Percentiles rank a stretch among this genome's conserved stretches.
These are phyloP conservation scores for Urocitellus parryii DNA, from an alignment of 2,113 vertebrate genomes.

Conservation along the genomic window DNA sequence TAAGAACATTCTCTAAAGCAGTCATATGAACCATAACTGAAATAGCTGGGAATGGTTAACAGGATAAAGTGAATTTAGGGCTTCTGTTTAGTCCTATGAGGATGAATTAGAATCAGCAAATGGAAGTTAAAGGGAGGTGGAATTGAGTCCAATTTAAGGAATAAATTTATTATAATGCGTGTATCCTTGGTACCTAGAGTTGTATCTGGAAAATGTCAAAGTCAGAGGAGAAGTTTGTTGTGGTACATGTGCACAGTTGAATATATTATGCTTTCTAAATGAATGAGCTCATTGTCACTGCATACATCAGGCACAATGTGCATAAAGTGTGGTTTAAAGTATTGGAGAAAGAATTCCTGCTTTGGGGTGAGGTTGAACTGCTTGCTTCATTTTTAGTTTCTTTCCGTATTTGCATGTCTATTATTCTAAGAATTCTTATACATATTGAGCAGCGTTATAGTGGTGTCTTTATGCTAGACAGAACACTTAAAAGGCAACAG, in stretches of 20 bases:
- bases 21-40: neutral
- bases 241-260: constrained; percentile 1
- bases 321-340: constrained; percentile 1
- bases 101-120: neutral
- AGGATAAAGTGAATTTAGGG: neutral
- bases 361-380: neutral
- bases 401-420: neutral
- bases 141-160: neutral
- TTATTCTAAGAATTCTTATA: constrained; percentile 11
- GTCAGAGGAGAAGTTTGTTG: constrained; percentile 32
- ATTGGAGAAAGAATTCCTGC: constrained; percentile 5
- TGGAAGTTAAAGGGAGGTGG: neutral
- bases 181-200: neutral
- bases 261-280: constrained; percentile 17
- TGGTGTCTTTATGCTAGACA: neutral
- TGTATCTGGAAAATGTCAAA: neutral
- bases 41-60: neutral
- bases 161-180: neutral
- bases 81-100: neutral
- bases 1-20: neutral
- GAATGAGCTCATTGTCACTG: constrained; percentile 19
- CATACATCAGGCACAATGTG: neutral
- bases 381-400: neutral
- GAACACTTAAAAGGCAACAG: neutral
- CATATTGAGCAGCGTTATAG: neutral